Evolutionary conservation across 2,888 invertebrate genomes (phyloP).

Genomic region (Epinotia demarniana): DNA sequence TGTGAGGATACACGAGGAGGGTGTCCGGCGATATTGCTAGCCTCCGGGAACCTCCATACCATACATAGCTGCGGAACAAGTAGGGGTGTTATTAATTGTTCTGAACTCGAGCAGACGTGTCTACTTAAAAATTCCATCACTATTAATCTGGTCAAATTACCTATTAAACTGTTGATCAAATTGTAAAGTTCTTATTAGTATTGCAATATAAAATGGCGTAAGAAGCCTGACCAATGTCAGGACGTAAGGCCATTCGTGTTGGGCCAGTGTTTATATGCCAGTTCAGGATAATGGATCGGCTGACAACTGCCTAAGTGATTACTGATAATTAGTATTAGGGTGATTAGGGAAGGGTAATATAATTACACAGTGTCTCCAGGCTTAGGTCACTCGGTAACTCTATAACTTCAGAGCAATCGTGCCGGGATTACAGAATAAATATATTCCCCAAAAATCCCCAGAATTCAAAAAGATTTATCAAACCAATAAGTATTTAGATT

Average conservation of each 20-base stretch:
- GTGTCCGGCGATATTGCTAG: too few species aligned
- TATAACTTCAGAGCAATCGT: not conserved
- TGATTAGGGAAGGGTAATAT: not conserved
- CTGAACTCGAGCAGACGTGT: too few species aligned
- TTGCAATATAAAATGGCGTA: not conserved
- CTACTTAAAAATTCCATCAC: not conserved
- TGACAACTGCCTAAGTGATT: not conserved
- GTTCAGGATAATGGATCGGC: not conserved
- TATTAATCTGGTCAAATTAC: not conserved
- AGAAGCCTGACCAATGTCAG: not conserved
- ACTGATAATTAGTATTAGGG: not conserved
- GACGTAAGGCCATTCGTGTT: not conserved
- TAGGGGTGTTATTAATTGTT: too few species aligned
- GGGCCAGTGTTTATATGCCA: conserved; percentile 1
- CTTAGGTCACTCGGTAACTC: not conserved
- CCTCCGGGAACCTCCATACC: too few species aligned
- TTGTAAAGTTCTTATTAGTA: not conserved
- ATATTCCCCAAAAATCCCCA: too few species aligned
- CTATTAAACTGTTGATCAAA: not conserved
- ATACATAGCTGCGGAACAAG: too few species aligned
- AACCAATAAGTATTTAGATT: too few species aligned
- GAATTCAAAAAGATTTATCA: too few species aligned
- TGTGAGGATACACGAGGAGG: too few species aligned
- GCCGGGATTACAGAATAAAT: too few species aligned
- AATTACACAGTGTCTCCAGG: not conserved